Evolutionary conservation across 2,888 invertebrate species (phyloP).

Genomic region (Andrena marginata): DNA sequence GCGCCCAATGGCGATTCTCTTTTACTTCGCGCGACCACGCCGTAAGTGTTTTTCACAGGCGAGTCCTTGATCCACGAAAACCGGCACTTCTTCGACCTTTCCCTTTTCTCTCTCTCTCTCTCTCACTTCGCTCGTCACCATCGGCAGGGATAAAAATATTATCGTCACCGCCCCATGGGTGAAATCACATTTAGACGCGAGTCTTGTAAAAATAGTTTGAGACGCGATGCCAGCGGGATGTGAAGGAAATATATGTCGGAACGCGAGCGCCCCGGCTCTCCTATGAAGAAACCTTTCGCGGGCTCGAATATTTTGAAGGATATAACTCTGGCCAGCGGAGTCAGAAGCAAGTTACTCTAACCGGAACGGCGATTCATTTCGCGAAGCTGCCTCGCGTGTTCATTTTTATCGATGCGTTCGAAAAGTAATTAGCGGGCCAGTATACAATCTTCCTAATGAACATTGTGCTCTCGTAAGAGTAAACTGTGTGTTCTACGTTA

Average conservation of each 20-base stretch:
- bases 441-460: slow-evolving; percentile 43
- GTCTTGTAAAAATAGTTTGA: slow-evolving; percentile 13
- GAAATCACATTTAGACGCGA: slow-evolving; percentile 13
- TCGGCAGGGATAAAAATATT: background rate
- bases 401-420: slow-evolving; percentile 21
- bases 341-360: too few relatives aligned
- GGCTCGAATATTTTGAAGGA: too few relatives aligned
- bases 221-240: background rate
- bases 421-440: slow-evolving; percentile 23
- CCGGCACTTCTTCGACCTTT: background rate
- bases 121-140: background rate
- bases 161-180: background rate
- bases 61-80: background rate
- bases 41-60: slow-evolving; percentile 47
- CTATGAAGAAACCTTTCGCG: too few relatives aligned
- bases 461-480: slow-evolving; percentile 39
- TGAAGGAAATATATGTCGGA: background rate
- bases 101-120: too few relatives aligned
- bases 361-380: background rate
- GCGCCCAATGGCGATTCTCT: slow-evolving; percentile 69
- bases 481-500: slow-evolving; percentile 57
- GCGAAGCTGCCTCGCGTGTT: background rate
- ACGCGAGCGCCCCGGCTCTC: too few relatives aligned
- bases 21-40: slow-evolving; percentile 54
- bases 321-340: too few relatives aligned